Base-by-base conservation (phyloP, 2,888 invertebrate genomes). In the Dexiosoma caninum region DNA sequence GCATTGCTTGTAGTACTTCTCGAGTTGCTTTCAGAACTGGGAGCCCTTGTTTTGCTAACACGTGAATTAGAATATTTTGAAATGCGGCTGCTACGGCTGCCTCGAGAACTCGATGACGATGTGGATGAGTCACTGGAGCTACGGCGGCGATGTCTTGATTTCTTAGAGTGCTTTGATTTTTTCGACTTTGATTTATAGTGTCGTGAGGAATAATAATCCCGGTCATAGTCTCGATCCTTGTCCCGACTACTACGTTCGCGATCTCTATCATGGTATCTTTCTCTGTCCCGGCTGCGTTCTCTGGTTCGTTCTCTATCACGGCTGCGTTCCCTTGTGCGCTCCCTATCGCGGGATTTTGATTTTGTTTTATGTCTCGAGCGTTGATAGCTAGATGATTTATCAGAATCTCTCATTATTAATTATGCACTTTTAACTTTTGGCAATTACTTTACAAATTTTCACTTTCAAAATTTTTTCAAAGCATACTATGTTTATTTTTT, bases 161-260 rank as follows among this genome's bases (percentile, higher is more conserved):
- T 88, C 59, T 87, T 88, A 0, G 86, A 86, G 66, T 86, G 89
- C 53, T 88, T 89, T 12, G 84, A 84, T 30, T 87, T 88, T 44
- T 86, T 89, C 5, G 86, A 85, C 27, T 86, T 89, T 19, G 78
- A 74, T 62, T 87, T 88, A 30, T 86, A 87, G 12, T 86, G 85
- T 7, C 85, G 86, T 12, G 87, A 86, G 0, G 77, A 59, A 42
- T 64, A 53, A 53, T 74, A 46, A 27, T 86, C 83, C 5, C 67
- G 16, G 0, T 75, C 70, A 46, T 64, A 55, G n/a, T 70, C 77
- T 0, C 85, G 57, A 0, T 87, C 86, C 3, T 85, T 70, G 0
- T 87, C 86, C 0, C 86, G 66, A 0, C 85, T 84, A 2, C 83
- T 82, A 0, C 86, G 59, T 0, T 87, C 82, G 0, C 82, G 53